Percentiles rank a stretch among this genome's conserved stretches.
These are phyloP conservation scores for Sternotherus odoratus DNA, from an alignment of 2,797 vertebrate species.

Conservation along the genomic window DNA sequence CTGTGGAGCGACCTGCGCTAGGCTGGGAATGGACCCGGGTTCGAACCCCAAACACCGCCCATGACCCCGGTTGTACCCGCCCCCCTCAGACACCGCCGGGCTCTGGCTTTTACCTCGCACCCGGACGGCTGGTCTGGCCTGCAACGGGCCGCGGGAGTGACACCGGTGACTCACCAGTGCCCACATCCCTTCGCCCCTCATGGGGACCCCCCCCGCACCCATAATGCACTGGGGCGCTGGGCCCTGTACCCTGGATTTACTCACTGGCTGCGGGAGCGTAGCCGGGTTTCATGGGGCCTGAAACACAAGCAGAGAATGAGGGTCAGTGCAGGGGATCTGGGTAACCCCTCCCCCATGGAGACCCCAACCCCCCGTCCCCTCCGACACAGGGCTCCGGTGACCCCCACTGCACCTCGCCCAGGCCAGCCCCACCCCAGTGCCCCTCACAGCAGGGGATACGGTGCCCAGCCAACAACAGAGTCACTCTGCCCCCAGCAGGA, in stretches of 20 bases:
- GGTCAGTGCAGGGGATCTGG: background rate
- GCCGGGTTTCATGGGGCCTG: fast-evolving
- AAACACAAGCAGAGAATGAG: background rate
- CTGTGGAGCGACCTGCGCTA: too few relatives aligned
- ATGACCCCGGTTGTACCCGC: too few relatives aligned
- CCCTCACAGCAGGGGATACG: too few relatives aligned
- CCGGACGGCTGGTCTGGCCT: fast-evolving
- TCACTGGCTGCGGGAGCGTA: fast-evolving
- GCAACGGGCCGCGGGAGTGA: too few relatives aligned
- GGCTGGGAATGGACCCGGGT: too few relatives aligned
- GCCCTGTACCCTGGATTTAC: background rate
- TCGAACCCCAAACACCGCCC: fast-evolving
- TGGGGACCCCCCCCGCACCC: background rate
- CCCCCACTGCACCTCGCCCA: background rate
- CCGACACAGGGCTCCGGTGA: background rate
- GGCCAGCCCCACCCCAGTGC: background rate
- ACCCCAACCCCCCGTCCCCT: background rate
- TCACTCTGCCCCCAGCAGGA: background rate
- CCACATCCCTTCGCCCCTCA: background rate
- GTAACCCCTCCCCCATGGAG: background rate
- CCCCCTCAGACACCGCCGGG: too few relatives aligned
- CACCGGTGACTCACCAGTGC: too few relatives aligned
- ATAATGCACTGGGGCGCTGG: background rate
- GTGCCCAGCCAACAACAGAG: background rate
- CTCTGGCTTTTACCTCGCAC: too few relatives aligned